Evolutionary conservation across 2,888 invertebrate genomes (phyloP), one percentile per base, ranked within the genome.

Genomic region (Ecliptopera silaceata): DNA sequence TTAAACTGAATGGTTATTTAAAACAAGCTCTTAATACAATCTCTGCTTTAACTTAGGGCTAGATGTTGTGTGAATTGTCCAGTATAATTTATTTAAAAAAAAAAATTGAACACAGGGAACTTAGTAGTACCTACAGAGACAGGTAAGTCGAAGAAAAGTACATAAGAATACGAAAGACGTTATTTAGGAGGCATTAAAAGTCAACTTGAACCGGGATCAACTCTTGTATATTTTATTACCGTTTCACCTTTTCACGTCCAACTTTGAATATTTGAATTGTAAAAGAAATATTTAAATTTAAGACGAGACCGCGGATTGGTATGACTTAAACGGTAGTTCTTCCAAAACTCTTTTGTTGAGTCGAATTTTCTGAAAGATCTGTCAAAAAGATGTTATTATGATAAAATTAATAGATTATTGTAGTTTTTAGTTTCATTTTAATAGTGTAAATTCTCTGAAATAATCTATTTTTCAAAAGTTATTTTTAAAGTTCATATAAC

Each of bases 251-350:
- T 68, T 29, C 31, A 38, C 52, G 75, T 69, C 75, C 71, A 78
- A 80, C 72, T 80, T 79, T 64, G 58, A 64, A 56, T 64, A 80
- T 81, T 81, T 82, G 81, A 82, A 82, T 82, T 81, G 80, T 79
- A 79, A 81, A 82, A 75, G 54, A 15, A 58, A 57, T 62, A 80
- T 80, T 80, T 80, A 75, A 79, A 82, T 77, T 79, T 77, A 66
- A 70, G 75, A 75, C 69, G 72, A 64, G 68, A 62, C 61, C 66
- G 63, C 68, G 68, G 65, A 74, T 72, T 71, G 74, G 70, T 71
- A 69, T 64, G 45, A 26, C 12, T 54, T 56, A 29, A 44, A 38
- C 26, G 44, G 17, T 51, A 44, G 44, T 50, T 42, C 17, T 10
- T 11, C 12, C n/a, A n/a, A 12, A 50, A 34, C 42, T 42, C 15